Conservation (phyloP, 2,888 invertebrate genomes). For the Mechanitis messenoides region DNA sequence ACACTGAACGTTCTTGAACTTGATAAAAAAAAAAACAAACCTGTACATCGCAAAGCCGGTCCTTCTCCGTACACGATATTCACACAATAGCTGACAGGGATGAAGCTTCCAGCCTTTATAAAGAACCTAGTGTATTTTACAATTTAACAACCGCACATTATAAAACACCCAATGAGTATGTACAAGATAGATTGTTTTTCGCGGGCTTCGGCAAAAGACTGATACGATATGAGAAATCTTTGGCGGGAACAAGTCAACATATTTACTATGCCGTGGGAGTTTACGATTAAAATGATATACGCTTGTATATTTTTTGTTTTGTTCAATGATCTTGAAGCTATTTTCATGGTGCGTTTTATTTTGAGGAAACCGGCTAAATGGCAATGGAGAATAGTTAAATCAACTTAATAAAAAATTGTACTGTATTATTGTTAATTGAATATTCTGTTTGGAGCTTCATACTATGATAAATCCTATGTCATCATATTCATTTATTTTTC, state of each 20-base stretch:
- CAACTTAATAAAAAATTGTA: no score
- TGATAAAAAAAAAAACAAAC: constrained; percentile 48
- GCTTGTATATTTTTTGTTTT: constrained; percentile 9
- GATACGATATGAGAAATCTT: constrained; percentile 3
- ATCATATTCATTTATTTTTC: no score
- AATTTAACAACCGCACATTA: constrained; percentile 38
- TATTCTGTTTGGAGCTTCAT: no score
- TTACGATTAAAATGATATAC: constrained; percentile 18
- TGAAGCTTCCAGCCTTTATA: constrained; percentile 53
- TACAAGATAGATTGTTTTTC: constrained; percentile 16
- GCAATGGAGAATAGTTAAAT: constrained; percentile 10
- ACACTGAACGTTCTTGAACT: constrained; percentile 26
- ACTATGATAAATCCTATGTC: no score
- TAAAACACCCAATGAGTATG: not conserved
- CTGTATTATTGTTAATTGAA: no score
- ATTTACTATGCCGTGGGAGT: constrained; percentile 14
- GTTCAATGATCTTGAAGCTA: constrained; percentile 25
- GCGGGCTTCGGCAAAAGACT: constrained; percentile 17
- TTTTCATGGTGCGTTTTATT: constrained; percentile 19
- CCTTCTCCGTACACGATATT: constrained; percentile 40
- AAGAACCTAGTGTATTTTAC: constrained; percentile 46
- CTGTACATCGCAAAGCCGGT: constrained; percentile 51
- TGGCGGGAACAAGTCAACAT: constrained; percentile 8
- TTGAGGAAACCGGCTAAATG: constrained; percentile 14
- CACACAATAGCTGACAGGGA: constrained; percentile 43